Conservation (phyloP, 2,113 vertebrate genomes). For the Emydocephalus ijimae region DNA sequence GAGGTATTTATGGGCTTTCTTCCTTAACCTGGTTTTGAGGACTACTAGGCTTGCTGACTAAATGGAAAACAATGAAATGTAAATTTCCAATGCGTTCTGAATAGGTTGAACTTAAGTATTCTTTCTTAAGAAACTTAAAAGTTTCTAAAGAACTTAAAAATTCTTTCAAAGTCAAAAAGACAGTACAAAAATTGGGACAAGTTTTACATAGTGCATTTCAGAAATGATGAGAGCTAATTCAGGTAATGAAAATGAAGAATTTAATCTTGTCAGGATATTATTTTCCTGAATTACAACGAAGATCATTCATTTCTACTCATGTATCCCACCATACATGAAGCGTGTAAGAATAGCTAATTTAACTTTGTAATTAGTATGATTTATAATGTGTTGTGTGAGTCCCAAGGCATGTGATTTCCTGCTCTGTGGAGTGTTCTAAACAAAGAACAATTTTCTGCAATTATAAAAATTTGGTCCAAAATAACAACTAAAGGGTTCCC, state of each 20-base stretch:
- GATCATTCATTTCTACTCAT: background rate
- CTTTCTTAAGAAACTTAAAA: too few species aligned
- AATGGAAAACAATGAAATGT: constrained; percentile 15
- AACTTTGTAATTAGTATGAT: background rate
- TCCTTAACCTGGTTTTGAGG: background rate
- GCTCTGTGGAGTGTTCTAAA: background rate
- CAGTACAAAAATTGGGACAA: background rate
- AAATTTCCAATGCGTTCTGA: background rate
- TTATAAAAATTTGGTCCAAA: background rate
- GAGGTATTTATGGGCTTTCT: background rate
- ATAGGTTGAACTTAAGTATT: background rate
- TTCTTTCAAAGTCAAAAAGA: background rate
- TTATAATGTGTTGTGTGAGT: background rate
- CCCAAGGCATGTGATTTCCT: background rate
- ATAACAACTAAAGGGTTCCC: background rate
- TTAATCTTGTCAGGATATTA: constrained; percentile 14
- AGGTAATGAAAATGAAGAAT: constrained; percentile 17
- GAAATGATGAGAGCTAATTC: constrained; percentile 29
- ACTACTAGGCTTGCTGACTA: background rate
- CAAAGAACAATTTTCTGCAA: background rate
- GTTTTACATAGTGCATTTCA: constrained; percentile 23
- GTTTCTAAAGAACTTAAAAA: too few species aligned
- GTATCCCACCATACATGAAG: background rate
- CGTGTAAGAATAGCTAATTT: constrained; percentile 20
- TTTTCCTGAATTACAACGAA: background rate